A percentile compares a stretch with the other conserved stretches of the same genome.
phyloP scores from a whole-genome alignment of 2,888 invertebrate genomes.

The Agrenia bidenticulata region DNA sequence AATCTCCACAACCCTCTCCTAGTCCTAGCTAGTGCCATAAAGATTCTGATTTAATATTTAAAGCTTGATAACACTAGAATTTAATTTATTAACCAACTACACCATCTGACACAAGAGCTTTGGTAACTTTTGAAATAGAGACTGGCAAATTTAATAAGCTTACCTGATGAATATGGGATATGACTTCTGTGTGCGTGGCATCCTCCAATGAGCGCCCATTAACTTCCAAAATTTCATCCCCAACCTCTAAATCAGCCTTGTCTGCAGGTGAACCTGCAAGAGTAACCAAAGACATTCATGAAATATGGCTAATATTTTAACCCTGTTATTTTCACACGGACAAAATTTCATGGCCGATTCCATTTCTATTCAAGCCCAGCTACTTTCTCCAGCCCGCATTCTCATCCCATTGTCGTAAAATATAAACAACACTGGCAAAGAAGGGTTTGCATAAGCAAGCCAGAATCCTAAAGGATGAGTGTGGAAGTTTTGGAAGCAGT shows the following conservation, averaged over 20 bases:
- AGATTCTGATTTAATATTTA: no score
- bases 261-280: conserved; percentile 81
- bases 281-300: not conserved
- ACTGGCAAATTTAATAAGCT: no score
- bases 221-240: conserved; percentile 96
- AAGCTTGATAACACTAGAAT: no score
- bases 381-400: not conserved
- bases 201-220: conserved; percentile 91
- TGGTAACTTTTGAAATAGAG: no score
- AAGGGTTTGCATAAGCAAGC: not conserved
- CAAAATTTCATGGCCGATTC: conserved; percentile 15
- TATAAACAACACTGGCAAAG: conserved; percentile 4
- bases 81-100: no score
- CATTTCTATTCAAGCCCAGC: conserved; percentile 12
- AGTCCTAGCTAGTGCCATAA: no score
- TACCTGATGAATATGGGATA: conserved; percentile 94
- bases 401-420: not conserved
- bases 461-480: not conserved
- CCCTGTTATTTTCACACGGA: not conserved
- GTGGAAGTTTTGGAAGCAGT: not conserved
- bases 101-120: no score
- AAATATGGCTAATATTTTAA: not conserved
- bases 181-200: conserved; percentile 87
- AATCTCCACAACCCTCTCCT: no score
- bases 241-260: conserved; percentile 86